A percentile compares a stretch with the other conserved stretches of the same genome.
Evolutionary conservation across 2,888 invertebrate genomes (phyloP).

Genomic region (Volucella bombylans): DNA sequence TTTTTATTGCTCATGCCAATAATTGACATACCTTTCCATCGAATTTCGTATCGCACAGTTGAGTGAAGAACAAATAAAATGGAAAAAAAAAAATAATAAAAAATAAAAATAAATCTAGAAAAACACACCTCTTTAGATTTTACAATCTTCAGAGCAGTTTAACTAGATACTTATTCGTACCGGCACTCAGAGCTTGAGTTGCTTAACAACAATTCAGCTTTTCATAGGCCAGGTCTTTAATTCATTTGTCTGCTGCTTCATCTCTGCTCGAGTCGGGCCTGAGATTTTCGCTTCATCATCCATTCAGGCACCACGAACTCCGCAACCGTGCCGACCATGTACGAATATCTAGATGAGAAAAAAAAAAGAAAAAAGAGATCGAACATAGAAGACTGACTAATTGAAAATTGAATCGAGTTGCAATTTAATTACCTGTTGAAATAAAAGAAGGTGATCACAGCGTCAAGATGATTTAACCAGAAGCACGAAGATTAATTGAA

Average conservation of each 20-base stretch:
- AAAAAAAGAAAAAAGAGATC: conserved; percentile 1
- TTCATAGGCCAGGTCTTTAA: conserved; percentile 58
- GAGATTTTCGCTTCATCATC: conserved; percentile 43
- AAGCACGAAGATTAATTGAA: conserved; percentile 69
- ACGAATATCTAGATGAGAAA: neutral
- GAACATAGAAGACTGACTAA: conserved; percentile 68
- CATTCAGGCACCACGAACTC: conserved; percentile 8
- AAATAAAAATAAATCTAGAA: conserved; percentile 20
- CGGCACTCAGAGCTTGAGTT: conserved; percentile 15
- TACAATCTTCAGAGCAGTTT: conserved; percentile 32
- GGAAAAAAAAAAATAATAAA: conserved; percentile 6
- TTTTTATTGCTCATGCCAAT: conserved; percentile 62
- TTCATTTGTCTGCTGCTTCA: conserved; percentile 68
- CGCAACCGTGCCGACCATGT: conserved; percentile 16
- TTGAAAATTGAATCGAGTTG: conserved; percentile 73
- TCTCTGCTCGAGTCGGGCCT: conserved; percentile 24
- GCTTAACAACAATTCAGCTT: conserved; percentile 43
- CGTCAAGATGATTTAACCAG: conserved; percentile 66
- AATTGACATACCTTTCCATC: conserved; percentile 65
- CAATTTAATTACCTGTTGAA: conserved; percentile 72
- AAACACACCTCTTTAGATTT: conserved; percentile 54
- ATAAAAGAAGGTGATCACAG: conserved; percentile 66
- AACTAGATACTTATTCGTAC: conserved; percentile 41
- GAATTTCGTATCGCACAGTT: conserved; percentile 36
- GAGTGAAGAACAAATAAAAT: conserved; percentile 19